Base-by-base conservation (phyloP, 2,888 invertebrate genomes). In the Amblyjoppa proteus region DNA sequence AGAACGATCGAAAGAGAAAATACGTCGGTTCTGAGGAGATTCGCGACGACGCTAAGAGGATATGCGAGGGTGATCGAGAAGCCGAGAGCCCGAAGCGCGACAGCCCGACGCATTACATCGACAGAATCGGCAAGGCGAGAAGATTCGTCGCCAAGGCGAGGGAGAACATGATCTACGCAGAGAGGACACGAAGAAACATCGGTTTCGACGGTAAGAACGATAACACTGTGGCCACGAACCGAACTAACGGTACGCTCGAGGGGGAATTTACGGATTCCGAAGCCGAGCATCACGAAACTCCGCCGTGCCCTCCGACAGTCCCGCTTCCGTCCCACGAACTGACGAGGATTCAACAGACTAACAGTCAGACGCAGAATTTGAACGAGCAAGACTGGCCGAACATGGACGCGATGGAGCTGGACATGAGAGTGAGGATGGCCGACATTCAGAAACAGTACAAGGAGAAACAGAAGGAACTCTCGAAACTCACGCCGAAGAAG, bases 381-480 rank as follows among this genome's bases (percentile, higher is more conserved):
- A 88, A 90, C 13, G 87, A 90, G 80, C 87, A 90, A 61, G 91
- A 94, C 79, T 94, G 94, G 89, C 95, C 94, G 1, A 94, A 94
- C 53, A 97, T 97, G 92, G 96, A 96, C 91, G 96, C 97, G 1
- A 96, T 97, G 94, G 98, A 98, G 93, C 95, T 97, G 90, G 97
- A 97, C 90, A 97, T 98, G 97, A 95, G 97, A 58, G 96, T 97
- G 94, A 96, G 96, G 81, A 93, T 98, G 85, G 97, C 97, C 31
- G 97, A 98, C 75, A 95, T 98, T 41, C 97, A 98, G 90, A 95
- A 97, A 38, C 96, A 97, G 91, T 97, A 97, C 91, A 96, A 96
- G 86, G 98, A 98, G 92, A 97, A 97, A 92, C 97, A 98, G 91
- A 96, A 96, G 45, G 97, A 98, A 93, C 94, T 98, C n/a, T 96